Percentiles rank a stretch among this genome's conserved stretches.
Evolutionary conservation across 2,113 vertebrate species (phyloP).

Genomic region (Corythaixoides concolor): DNA sequence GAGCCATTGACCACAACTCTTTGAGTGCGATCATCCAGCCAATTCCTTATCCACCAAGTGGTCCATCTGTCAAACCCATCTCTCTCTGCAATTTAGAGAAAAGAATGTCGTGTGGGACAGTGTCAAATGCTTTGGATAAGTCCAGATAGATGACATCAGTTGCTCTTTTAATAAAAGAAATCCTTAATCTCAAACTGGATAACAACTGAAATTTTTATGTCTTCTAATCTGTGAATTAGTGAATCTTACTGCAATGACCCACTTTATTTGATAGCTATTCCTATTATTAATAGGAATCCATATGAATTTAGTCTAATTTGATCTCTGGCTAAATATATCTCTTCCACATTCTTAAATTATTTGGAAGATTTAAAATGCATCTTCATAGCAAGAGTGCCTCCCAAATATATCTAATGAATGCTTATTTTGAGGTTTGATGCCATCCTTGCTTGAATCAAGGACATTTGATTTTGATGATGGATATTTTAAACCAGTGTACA

Average conservation of each 20-base stretch:
- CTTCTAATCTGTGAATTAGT: not conserved
- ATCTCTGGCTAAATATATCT: not conserved
- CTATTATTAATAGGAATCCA: not conserved
- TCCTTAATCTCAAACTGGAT: not conserved
- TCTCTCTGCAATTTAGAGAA: too few relatives aligned
- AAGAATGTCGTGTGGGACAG: too few relatives aligned
- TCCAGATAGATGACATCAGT: too few relatives aligned
- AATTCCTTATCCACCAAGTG: too few relatives aligned
- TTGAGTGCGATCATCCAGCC: too few relatives aligned
- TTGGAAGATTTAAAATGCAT: not conserved
- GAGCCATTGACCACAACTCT: too few relatives aligned
- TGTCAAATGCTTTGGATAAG: too few relatives aligned
- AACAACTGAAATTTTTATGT: not conserved
- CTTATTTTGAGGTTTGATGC: not conserved
- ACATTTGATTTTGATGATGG: not conserved
- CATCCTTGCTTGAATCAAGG: not conserved
- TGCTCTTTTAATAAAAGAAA: not conserved
- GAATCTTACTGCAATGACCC: not conserved
- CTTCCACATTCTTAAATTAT: not conserved
- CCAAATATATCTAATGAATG: not conserved
- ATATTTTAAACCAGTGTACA: not conserved
- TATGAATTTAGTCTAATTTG: not conserved
- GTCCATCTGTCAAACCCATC: too few relatives aligned
- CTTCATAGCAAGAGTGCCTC: not conserved
- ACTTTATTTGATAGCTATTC: not conserved